These are phyloP conservation scores for Coreius guichenoti DNA, from an alignment of 2,797 vertebrate species.

Conservation along the genomic window DNA sequence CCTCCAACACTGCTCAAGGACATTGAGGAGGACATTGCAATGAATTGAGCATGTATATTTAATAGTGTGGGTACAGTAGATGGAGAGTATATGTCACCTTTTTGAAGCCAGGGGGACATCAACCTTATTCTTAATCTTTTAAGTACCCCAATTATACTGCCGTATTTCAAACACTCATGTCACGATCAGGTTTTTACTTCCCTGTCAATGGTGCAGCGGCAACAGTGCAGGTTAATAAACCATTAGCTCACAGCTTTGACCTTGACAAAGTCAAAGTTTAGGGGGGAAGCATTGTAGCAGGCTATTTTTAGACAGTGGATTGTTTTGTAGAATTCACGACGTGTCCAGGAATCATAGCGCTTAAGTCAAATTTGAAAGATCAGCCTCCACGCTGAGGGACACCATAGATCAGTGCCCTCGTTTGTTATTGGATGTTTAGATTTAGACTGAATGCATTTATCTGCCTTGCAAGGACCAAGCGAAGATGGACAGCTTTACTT, in stretches of 20 bases:
- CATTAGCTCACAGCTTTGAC: slow-evolving; percentile 70
- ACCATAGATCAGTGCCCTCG: slow-evolving; percentile 14
- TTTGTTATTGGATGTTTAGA: slow-evolving; percentile 36
- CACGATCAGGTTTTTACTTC: slow-evolving; percentile 83
- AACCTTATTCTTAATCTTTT: slow-evolving; percentile 72
- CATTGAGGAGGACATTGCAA: slow-evolving; percentile 69
- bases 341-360: background rate
- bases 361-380: background rate
- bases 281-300: slow-evolving; percentile 32
- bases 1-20: slow-evolving; percentile 69
- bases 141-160: slow-evolving; percentile 67
- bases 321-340: slow-evolving; percentile 30
- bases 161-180: slow-evolving; percentile 83
- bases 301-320: slow-evolving; percentile 13
- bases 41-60: slow-evolving; percentile 72
- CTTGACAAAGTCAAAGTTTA: slow-evolving; percentile 63
- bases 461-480: slow-evolving; percentile 16
- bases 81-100: slow-evolving; percentile 68
- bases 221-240: slow-evolving; percentile 86
- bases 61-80: slow-evolving; percentile 68
- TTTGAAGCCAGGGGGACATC: slow-evolving; percentile 67
- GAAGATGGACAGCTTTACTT: slow-evolving; percentile 32
- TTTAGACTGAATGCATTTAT: slow-evolving; percentile 30
- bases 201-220: slow-evolving; percentile 77
- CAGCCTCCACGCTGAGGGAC: slow-evolving; percentile 15